phyloP scores from a whole-genome alignment of 2,888 invertebrate species.

The Laothoe populi region DNA sequence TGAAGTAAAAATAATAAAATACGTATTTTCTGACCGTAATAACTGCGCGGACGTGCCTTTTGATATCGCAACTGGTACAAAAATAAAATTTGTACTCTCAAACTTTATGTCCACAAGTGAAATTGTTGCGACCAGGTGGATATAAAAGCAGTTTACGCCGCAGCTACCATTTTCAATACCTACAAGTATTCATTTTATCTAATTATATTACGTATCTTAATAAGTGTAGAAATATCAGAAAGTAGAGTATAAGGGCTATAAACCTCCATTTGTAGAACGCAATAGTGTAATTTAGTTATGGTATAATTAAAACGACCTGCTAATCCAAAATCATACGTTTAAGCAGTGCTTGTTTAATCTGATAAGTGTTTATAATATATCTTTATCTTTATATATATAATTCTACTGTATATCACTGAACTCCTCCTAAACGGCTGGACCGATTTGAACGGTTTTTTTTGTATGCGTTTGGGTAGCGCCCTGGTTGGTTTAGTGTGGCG shows the following conservation, averaged over 20 bases:
- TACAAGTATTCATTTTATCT: neutral
- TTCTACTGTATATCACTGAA: no score
- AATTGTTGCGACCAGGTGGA: slow-evolving; percentile 2
- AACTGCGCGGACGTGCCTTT: slow-evolving; percentile 50
- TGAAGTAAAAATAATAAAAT: slow-evolving; percentile 68
- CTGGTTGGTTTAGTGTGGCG: no score
- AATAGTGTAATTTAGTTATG: neutral
- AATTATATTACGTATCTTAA: neutral
- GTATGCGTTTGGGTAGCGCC: no score
- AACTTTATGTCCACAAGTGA: slow-evolving; percentile 1
- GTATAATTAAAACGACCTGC: neutral
- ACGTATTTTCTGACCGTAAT: slow-evolving; percentile 58
- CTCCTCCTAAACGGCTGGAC: no score
- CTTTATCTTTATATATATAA: no score
- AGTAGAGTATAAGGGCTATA: slow-evolving; percentile 4
- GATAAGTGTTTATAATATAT: neutral
- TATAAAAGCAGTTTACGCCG: neutral
- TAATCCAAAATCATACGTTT: slow-evolving; percentile 3
- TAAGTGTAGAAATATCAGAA: neutral
- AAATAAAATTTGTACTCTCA: slow-evolving; percentile 28
- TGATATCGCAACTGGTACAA: slow-evolving; percentile 46
- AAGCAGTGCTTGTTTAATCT: neutral
- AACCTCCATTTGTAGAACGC: slow-evolving; percentile 1
- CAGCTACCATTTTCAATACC: neutral
- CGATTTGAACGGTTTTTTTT: no score